phyloP scores from a whole-genome alignment of 2,113 vertebrate genomes.

The Microtus oregoni region DNA sequence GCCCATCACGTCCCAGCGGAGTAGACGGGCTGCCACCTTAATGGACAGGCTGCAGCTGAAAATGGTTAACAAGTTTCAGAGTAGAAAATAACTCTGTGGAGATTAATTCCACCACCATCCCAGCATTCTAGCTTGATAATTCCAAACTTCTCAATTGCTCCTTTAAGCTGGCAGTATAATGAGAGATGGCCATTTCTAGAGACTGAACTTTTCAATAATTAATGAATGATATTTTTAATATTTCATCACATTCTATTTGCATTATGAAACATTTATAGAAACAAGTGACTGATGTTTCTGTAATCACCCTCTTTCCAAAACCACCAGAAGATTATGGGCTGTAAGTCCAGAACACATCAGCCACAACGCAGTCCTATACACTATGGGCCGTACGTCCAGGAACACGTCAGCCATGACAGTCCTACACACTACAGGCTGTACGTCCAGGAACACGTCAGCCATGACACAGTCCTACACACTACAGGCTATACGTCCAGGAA shows the following conservation, averaged over 20 bases:
- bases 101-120: neutral
- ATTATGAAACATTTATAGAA: conserved; percentile 75
- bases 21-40: neutral
- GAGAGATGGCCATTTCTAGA: conserved; percentile 38
- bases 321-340: neutral
- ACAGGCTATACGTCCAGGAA: accelerated
- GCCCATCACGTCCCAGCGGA: neutral
- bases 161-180: conserved; percentile 35
- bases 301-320: neutral
- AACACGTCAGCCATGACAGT: neutral
- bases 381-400: neutral
- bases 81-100: neutral
- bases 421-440: too few relatives aligned
- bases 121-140: conserved; percentile 29
- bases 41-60: neutral
- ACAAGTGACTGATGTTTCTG: conserved; percentile 66
- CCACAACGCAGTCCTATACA: neutral
- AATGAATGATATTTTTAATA: conserved; percentile 79
- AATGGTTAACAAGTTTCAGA: neutral
- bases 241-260: conserved; percentile 75
- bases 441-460: neutral
- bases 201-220: conserved; percentile 79
- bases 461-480: neutral
- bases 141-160: conserved; percentile 52
- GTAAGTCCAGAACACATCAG: neutral